Conservation (phyloP, 2,797 vertebrate species). For the Holocentrus rufus region DNA sequence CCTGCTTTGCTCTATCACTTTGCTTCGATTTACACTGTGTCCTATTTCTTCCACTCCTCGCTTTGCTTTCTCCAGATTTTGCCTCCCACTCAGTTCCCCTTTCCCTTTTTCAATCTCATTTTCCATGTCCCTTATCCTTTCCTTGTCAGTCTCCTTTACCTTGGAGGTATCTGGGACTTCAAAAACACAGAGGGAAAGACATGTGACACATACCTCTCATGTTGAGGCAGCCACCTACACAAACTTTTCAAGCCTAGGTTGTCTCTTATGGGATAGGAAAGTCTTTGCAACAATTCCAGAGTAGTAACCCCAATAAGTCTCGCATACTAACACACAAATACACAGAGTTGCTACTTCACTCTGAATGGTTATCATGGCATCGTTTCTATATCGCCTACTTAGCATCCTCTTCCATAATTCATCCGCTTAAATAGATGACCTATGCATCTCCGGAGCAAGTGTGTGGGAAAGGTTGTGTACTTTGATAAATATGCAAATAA, state of each 20-base stretch:
- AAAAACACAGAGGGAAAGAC: slow-evolving; percentile 54
- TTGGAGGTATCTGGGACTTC: slow-evolving; percentile 65
- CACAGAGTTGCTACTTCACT: slow-evolving; percentile 21
- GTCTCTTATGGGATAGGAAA: slow-evolving; percentile 25
- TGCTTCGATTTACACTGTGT: slow-evolving; percentile 65
- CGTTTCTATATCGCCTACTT: slow-evolving; percentile 62
- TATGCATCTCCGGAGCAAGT: slow-evolving; percentile 56
- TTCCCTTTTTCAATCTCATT: slow-evolving; percentile 64
- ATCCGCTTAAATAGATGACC: slow-evolving; percentile 73
- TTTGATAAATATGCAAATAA: slow-evolving; percentile 76
- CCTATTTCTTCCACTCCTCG: slow-evolving; percentile 69
- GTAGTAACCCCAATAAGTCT: slow-evolving; percentile 29
- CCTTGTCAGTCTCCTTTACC: slow-evolving; percentile 63
- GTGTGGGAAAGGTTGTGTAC: slow-evolving; percentile 41
- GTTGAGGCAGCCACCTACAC: slow-evolving; percentile 54
- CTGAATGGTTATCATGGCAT: slow-evolving; percentile 43
- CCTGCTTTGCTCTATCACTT: slow-evolving; percentile 68
- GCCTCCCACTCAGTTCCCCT: slow-evolving; percentile 67
- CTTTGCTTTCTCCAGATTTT: slow-evolving; percentile 61
- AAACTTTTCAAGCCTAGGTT: slow-evolving; percentile 47
- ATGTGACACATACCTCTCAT: slow-evolving; percentile 45
- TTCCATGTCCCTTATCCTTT: slow-evolving; percentile 61
- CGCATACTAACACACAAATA: slow-evolving; percentile 3
- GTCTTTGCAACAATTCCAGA: slow-evolving; percentile 42
- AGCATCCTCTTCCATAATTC: slow-evolving; percentile 73